These are phyloP conservation scores for Euproctis similis DNA, from an alignment of 2,888 invertebrate species.

Conservation along the genomic window DNA sequence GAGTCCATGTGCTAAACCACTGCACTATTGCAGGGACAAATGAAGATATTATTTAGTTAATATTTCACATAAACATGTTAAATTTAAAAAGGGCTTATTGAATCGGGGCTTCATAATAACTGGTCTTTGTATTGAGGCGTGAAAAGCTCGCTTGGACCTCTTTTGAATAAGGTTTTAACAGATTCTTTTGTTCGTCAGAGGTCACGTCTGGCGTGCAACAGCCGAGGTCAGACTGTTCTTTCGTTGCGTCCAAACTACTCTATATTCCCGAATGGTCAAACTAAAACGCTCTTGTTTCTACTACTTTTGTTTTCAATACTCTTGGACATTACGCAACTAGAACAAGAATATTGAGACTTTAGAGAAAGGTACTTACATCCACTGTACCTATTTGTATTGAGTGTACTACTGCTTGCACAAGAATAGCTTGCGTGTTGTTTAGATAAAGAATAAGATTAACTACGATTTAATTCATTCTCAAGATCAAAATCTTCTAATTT, in stretches of 20 bases:
- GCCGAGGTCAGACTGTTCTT: conserved; percentile 40
- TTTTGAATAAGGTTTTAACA: conserved; percentile 42
- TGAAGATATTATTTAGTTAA: too few species aligned
- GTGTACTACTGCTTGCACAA: conserved; percentile 17
- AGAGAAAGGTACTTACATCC: conserved; percentile 14
- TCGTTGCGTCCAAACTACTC: conserved; percentile 28
- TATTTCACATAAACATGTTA: too few species aligned
- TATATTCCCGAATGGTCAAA: conserved; percentile 20
- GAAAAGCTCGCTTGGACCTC: conserved; percentile 43
- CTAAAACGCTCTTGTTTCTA: conserved; percentile 20
- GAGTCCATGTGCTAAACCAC: too few species aligned
- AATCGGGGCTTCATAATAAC: not conserved
- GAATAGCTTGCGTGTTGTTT: conserved; percentile 1
- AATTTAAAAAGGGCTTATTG: too few species aligned
- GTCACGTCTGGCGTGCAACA: conserved; percentile 35
- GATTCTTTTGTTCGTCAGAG: conserved; percentile 52
- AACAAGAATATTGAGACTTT: conserved; percentile 12
- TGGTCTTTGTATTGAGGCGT: conserved; percentile 28
- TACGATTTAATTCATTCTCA: too few species aligned
- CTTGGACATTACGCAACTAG: conserved; percentile 14
- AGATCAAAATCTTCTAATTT: too few species aligned
- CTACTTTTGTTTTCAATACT: conserved; percentile 17
- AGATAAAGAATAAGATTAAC: too few species aligned
- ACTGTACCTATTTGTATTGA: conserved; percentile 10
- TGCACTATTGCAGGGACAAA: too few species aligned